These are phyloP conservation scores for Charina bottae DNA, from an alignment of 2,113 vertebrate species.

Conservation along the genomic window DNA sequence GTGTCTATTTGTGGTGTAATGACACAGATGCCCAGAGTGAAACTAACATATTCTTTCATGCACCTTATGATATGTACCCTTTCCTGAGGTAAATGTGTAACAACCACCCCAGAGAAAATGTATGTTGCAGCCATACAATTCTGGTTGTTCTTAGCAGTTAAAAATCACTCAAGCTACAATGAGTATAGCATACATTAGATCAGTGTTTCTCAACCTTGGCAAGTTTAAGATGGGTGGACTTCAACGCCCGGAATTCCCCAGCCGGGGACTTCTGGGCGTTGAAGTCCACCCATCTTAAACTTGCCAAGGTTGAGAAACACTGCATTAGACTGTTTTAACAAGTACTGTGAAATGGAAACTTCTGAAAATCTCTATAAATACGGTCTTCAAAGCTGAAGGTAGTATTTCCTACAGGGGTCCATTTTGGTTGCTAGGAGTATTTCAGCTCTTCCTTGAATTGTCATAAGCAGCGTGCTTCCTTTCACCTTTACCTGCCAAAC, in stretches of 20 bases:
- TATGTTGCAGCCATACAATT: background rate
- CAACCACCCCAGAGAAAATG: background rate
- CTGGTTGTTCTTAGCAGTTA: constrained; percentile 41
- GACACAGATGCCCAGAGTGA: background rate
- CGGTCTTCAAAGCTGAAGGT: constrained; percentile 47
- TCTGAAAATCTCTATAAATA: constrained; percentile 64
- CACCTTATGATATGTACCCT: background rate
- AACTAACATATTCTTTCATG: background rate
- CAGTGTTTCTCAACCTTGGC: constrained; percentile 1
- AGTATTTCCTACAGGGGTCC: background rate
- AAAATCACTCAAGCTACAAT: constrained; percentile 36
- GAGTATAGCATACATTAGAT: constrained; percentile 47
- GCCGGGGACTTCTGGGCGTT: too few species aligned
- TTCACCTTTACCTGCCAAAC: background rate
- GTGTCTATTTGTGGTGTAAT: background rate
- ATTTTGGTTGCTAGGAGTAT: background rate
- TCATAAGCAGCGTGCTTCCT: constrained; percentile 36
- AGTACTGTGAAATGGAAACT: constrained; percentile 68
- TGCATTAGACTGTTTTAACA: constrained; percentile 39
- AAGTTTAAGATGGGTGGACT: background rate
- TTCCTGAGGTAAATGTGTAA: background rate
- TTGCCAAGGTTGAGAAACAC: background rate
- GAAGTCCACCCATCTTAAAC: too few species aligned
- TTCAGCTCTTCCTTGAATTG: constrained; percentile 28
- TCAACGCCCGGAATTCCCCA: background rate